These are phyloP conservation scores for Drosophila sp. DNA, from an alignment of 1,140 invertebrate species.

Conservation along the genomic window DNA sequence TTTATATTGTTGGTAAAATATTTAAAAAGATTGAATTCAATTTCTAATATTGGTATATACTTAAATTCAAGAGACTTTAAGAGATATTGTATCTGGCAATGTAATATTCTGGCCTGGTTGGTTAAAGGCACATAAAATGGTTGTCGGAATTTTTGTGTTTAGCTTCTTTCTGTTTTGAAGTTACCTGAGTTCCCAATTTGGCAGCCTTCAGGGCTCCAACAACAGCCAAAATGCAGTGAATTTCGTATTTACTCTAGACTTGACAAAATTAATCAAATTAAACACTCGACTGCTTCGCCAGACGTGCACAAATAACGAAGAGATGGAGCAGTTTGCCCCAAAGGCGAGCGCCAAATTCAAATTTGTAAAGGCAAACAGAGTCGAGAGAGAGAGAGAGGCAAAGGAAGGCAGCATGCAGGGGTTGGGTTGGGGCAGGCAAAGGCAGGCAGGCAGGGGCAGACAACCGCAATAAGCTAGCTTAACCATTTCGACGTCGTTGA, in stretches of 20 bases:
- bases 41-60: too few species aligned
- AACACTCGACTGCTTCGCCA: slow-evolving; percentile 79
- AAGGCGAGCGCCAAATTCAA: slow-evolving; percentile 63
- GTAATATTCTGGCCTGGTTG: not conserved
- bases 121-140: not conserved
- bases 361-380: slow-evolving; percentile 57
- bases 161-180: slow-evolving; percentile 22
- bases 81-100: too few species aligned
- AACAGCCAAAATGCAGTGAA: slow-evolving; percentile 70
- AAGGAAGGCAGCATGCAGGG: slow-evolving; percentile 1
- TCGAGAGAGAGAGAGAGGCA: slow-evolving; percentile 15
- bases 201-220: slow-evolving; percentile 51
- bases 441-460: slow-evolving; percentile 25
- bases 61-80: not conserved
- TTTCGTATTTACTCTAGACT: slow-evolving; percentile 77
- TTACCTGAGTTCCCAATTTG: slow-evolving; percentile 61
- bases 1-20: too few species aligned
- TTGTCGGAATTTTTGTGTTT: slow-evolving; percentile 13
- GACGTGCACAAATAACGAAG: slow-evolving; percentile 78
- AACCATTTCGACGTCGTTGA: slow-evolving; percentile 74
- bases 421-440: too few species aligned
- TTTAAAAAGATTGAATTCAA: too few species aligned
- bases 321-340: slow-evolving; percentile 37
- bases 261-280: slow-evolving; percentile 82
- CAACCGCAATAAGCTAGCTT: slow-evolving; percentile 77